These are phyloP conservation scores for Incurvaria masculella DNA, from an alignment of 2,888 invertebrate species.

Conservation along the genomic window DNA sequence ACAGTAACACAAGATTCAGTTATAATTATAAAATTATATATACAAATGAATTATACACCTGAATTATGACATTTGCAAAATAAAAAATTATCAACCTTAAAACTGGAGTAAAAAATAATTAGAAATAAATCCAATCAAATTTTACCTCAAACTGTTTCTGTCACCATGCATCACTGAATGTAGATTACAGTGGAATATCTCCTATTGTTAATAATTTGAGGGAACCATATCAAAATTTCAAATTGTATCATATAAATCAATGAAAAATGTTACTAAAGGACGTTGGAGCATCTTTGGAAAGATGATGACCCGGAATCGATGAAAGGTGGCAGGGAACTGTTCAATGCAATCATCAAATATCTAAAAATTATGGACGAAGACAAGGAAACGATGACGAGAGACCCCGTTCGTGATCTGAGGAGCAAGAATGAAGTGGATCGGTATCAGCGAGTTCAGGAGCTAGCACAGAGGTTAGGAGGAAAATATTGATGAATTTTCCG, in stretches of 20 bases:
- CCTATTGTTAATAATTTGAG: not conserved
- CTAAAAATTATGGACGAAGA: slow-evolving; percentile 30
- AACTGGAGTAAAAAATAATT: not conserved
- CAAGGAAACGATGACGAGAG: slow-evolving; percentile 26
- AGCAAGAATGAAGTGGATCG: slow-evolving; percentile 26
- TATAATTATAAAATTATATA: not conserved
- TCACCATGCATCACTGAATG: not conserved
- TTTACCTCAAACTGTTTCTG: not conserved
- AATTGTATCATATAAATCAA: not conserved
- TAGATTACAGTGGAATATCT: not conserved
- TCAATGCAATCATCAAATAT: slow-evolving; percentile 34
- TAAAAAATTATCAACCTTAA: not conserved
- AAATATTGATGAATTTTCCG: not conserved
- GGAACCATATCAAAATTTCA: not conserved
- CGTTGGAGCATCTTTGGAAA: slow-evolving; percentile 38
- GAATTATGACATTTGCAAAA: too few species aligned
- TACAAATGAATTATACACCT: not conserved
- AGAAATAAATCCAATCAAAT: not conserved
- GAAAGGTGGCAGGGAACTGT: slow-evolving; percentile 35
- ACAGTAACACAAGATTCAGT: not conserved
- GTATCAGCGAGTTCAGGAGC: slow-evolving; percentile 31
- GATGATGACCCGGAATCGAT: slow-evolving; percentile 25
- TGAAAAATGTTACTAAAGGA: slow-evolving; percentile 21
- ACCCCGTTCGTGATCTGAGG: slow-evolving; percentile 31
- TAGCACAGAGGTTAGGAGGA: slow-evolving; percentile 29